These are phyloP conservation scores for Rhinatrema bivittatum DNA, from an alignment of 2,797 vertebrate species.

Conservation along the genomic window DNA sequence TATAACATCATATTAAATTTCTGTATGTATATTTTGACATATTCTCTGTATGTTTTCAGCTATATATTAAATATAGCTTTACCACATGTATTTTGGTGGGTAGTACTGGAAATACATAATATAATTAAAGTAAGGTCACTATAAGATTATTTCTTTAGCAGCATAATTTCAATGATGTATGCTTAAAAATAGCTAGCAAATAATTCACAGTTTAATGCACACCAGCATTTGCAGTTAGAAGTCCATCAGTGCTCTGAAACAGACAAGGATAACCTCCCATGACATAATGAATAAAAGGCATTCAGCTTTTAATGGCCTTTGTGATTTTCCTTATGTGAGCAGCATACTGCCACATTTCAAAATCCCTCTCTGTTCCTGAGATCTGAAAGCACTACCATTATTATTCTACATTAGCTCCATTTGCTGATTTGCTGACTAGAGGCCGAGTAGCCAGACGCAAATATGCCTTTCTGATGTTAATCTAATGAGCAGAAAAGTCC, in stretches of 20 bases:
- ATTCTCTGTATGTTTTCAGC: neutral
- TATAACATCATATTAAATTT: neutral
- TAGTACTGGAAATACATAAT: neutral
- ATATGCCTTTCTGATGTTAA: slow-evolving; percentile 48
- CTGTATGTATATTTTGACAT: slow-evolving; percentile 4
- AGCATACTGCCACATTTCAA: slow-evolving; percentile 29
- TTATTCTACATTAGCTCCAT: slow-evolving; percentile 49
- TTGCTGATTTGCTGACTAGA: slow-evolving; percentile 49
- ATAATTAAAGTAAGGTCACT: neutral
- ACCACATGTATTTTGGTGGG: slow-evolving; percentile 5
- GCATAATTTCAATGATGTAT: slow-evolving; percentile 10
- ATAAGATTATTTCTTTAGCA: neutral
- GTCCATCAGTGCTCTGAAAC: slow-evolving; percentile 29
- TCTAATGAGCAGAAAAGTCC: slow-evolving; percentile 21
- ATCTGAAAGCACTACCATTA: slow-evolving; percentile 34
- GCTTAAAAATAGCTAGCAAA: slow-evolving; percentile 34
- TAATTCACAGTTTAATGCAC: slow-evolving; percentile 16
- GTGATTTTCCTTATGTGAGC: slow-evolving; percentile 27
- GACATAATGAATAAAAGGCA: slow-evolving; percentile 41
- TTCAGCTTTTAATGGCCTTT: slow-evolving; percentile 40
- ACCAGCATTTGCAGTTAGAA: slow-evolving; percentile 26
- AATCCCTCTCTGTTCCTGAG: slow-evolving; percentile 29
- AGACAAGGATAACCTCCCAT: slow-evolving; percentile 24
- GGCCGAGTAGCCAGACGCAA: slow-evolving; percentile 46
- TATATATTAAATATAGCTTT: neutral